Evolutionary conservation across 2,113 vertebrate genomes (phyloP).

Genomic region (Climacteris rufus): DNA sequence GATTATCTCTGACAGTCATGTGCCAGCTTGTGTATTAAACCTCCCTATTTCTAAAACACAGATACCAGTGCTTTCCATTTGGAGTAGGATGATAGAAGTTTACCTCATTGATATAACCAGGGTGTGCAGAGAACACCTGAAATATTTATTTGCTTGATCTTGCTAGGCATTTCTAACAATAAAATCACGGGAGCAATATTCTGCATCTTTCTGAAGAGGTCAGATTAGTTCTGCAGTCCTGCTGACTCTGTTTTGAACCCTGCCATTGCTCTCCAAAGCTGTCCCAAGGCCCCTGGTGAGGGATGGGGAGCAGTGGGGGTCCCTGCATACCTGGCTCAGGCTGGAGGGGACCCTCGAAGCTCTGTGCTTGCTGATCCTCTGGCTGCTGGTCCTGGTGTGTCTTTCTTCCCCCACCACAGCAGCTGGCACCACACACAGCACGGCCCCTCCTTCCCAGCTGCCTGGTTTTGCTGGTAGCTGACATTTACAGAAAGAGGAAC

Average conservation of each 20-base stretch:
- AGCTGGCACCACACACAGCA: fast-evolving
- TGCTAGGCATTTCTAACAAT: background rate
- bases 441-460: fast-evolving
- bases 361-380: background rate
- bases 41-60: background rate
- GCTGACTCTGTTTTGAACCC: fast-evolving
- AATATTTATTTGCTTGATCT: background rate
- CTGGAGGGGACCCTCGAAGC: background rate
- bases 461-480: background rate
- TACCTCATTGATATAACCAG: fast-evolving
- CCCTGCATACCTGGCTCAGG: fast-evolving
- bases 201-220: background rate
- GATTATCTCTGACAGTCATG: background rate
- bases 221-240: background rate
- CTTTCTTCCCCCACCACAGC: background rate
- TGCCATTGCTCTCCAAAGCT: background rate
- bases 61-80: background rate
- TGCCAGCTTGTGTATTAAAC: background rate
- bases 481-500: background rate
- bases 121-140: background rate
- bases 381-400: background rate
- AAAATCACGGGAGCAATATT: background rate
- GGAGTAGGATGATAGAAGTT: background rate
- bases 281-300: fast-evolving
- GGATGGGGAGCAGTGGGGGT: background rate